Conservation (phyloP, 2,888 invertebrate species). For the Drosophila koepferae region DNA sequence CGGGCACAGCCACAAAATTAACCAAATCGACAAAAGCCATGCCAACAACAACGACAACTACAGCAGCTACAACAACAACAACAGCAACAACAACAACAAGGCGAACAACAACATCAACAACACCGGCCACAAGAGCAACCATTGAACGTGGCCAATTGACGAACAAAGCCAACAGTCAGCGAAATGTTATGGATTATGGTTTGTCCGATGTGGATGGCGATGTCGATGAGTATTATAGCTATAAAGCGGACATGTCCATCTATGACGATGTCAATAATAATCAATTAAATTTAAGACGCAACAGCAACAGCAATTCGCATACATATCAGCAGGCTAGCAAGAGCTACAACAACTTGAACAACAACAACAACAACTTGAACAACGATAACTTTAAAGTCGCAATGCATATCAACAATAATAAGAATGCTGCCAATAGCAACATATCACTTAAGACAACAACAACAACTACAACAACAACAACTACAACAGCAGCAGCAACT, state of each 20-base stretch:
- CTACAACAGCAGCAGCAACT: constrained; percentile 21
- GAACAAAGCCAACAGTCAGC: constrained; percentile 20
- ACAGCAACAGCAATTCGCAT: constrained; percentile 64
- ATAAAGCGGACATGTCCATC: constrained; percentile 83
- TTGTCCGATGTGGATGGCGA: constrained; percentile 51
- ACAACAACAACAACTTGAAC: constrained; percentile 41
- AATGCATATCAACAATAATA: constrained; percentile 61
- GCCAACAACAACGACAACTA: constrained; percentile 1
- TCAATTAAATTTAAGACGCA: constrained; percentile 83
- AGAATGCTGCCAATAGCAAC: constrained; percentile 43
- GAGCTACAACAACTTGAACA: constrained; percentile 35
- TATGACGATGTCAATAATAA: constrained; percentile 85
- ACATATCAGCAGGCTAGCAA: constrained; percentile 78
- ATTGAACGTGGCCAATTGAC: constrained; percentile 14
- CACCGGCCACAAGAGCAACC: background rate
- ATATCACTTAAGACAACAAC: constrained; percentile 50
- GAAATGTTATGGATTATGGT: constrained; percentile 42
- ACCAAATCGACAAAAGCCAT: constrained; percentile 26
- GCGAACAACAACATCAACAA: background rate
- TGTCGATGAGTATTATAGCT: constrained; percentile 80
- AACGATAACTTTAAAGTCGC: constrained; percentile 39
- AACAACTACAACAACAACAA: constrained; percentile 30
- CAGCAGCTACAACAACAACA: constrained; percentile 5
- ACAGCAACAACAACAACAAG: background rate
- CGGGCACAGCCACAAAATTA: constrained; percentile 26